These are phyloP conservation scores for Pristionchus mayeri DNA, from an alignment of 2,888 invertebrate species.

Conservation along the genomic window DNA sequence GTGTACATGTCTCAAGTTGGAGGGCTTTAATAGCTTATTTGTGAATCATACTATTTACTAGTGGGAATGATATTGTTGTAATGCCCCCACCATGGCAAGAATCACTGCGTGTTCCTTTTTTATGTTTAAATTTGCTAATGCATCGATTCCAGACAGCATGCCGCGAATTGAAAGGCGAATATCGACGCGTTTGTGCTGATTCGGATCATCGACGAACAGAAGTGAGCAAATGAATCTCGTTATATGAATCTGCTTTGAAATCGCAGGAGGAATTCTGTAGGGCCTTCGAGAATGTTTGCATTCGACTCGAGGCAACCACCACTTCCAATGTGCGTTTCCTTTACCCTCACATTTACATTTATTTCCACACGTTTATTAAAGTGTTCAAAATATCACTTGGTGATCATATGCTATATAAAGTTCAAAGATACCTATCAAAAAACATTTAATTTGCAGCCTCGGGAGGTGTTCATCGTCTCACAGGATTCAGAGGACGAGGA, in stretches of 20 bases:
- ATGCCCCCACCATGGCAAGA: not conserved
- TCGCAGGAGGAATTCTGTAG: conserved; percentile 60
- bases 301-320: conserved; percentile 52
- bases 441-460: not conserved
- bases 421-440: no score
- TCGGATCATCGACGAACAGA: conserved; percentile 51
- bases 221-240: not conserved
- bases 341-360: no score
- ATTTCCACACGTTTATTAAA: not conserved
- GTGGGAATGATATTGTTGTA: not conserved
- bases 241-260: no score
- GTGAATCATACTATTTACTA: not conserved
- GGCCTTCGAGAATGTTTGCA: conserved; percentile 72
- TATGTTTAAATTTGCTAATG: not conserved
- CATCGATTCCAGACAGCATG: conserved; percentile 62
- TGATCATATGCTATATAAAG: no score
- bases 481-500: not conserved
- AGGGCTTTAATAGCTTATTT: not conserved
- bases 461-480: not conserved
- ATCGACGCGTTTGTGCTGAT: conserved; percentile 60
- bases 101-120: no score
- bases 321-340: conserved; percentile 43
- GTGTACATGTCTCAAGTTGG: not conserved
- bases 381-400: no score
- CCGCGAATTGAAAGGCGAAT: conserved; percentile 65